Evolutionary conservation across 2,797 vertebrate genomes (phyloP), one percentile per base, ranked within the genome.

Genomic region (Parauchenoglanis ngamensis): DNA sequence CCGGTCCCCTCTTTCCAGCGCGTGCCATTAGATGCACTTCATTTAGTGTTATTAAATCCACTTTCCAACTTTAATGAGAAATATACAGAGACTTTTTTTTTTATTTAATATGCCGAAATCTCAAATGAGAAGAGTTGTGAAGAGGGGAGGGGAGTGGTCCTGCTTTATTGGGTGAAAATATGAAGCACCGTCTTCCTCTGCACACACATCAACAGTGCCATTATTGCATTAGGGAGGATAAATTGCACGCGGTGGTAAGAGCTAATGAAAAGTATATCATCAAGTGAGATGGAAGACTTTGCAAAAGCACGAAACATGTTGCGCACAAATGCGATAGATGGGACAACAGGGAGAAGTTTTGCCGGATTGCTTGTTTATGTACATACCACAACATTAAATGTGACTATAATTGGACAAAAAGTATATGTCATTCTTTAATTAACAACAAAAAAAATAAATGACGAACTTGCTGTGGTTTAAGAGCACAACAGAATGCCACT

Each of bases 21-120:
- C 49, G 75, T 61, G 80, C 25, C 28, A 86, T 91, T 23, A 73
- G 81, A 86, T 89, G 87, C 92, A 92, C 93, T 94, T 94, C 90
- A 93, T 94, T 93, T 93, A 67, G 91, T 89, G 90, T 89, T 90
- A 92, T 94, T 94, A 86, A 90, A 93, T 94, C 93, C 86, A 90
- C 92, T 88, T 91, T 85, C 85, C 83, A 89, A 88, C 85, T 87
- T 87, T 93, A 94, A 95, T 92, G 89, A 94, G 88, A 93, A 92
- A 92, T 81, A 86, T 91, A 91, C 77, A 46, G 46, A 87, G 92
- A 78, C 90, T 88, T 94, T 84, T 49, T 84, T 49, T 49, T 93
- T 92, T 92, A 93, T 83, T 91, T 89, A 89, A 86, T 92, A 88
- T 87, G 59, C 85, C 83, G 84, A 81, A 63, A 87, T 82, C 87